Evolutionary conservation across 2,113 vertebrate genomes (phyloP).

Genomic region (Neodontobutis hainanensis): DNA sequence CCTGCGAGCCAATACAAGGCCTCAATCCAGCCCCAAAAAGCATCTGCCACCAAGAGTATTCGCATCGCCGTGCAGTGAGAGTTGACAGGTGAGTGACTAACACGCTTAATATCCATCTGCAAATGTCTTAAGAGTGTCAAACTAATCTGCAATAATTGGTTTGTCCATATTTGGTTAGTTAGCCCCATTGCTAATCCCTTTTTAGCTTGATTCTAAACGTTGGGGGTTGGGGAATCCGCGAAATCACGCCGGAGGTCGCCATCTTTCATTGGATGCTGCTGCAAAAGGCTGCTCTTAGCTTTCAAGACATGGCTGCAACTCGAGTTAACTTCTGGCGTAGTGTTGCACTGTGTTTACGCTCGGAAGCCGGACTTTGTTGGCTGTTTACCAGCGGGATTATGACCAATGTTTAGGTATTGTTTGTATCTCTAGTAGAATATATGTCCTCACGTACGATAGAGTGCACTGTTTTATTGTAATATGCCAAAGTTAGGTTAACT

Average conservation of each 20-base stretch:
- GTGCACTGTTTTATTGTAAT: no score
- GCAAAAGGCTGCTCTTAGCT: conserved; percentile 15
- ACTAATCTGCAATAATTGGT: neutral
- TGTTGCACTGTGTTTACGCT: neutral
- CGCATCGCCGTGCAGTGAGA: conserved; percentile 60
- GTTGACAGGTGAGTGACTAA: conserved; percentile 75
- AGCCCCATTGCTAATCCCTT: conserved; percentile 37
- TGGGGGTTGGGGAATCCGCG: conserved; percentile 51
- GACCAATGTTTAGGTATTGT: no score
- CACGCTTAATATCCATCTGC: neutral
- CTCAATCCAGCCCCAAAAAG: conserved; percentile 48
- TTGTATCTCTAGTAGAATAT: no score
- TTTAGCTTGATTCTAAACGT: conserved; percentile 26
- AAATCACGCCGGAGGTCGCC: conserved; percentile 74
- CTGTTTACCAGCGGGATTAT: neutral
- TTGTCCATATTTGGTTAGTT: neutral
- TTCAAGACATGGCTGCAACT: conserved; percentile 39
- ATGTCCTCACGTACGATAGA: no score
- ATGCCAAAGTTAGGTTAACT: no score
- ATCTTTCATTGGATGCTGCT: conserved; percentile 71
- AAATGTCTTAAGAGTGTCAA: no score
- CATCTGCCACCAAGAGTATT: conserved; percentile 30
- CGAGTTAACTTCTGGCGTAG: conserved; percentile 4
- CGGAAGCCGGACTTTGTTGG: neutral
- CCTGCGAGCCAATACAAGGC: conserved; percentile 68